These are phyloP conservation scores for Threskiornis aethiopicus DNA, from an alignment of 2,797 vertebrate genomes.

Conservation along the genomic window DNA sequence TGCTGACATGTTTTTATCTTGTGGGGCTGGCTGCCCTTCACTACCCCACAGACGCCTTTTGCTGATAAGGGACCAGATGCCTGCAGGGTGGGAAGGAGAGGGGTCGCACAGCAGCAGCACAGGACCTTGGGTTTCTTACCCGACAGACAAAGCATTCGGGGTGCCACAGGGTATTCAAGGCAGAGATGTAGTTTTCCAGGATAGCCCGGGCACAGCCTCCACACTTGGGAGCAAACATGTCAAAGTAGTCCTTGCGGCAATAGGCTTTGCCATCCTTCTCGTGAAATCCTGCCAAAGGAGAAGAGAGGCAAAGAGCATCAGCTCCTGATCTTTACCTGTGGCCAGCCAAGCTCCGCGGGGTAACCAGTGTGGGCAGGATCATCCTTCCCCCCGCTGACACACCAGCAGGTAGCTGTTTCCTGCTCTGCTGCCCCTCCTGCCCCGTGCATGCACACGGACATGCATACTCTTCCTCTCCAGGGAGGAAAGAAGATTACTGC, in stretches of 20 bases:
- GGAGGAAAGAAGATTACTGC: neutral
- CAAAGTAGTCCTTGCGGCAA: slow-evolving; percentile 98
- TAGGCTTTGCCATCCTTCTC: slow-evolving; percentile 98
- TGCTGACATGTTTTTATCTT: neutral
- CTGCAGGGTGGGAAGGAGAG: neutral
- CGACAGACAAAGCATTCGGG: slow-evolving; percentile 98
- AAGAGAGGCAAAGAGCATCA: neutral
- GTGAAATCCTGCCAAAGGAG: slow-evolving; percentile 86
- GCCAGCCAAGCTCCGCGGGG: neutral
- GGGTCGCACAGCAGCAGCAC: neutral
- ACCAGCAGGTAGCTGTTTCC: neutral
- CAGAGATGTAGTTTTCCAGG: slow-evolving; percentile 98
- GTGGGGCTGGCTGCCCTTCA: neutral
- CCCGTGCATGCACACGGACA: neutral
- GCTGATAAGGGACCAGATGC: neutral
- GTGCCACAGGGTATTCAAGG: slow-evolving; percentile 96
- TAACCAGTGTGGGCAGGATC: neutral
- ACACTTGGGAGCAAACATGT: slow-evolving; percentile 98
- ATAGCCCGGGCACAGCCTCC: slow-evolving; percentile 95
- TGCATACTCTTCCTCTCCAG: neutral
- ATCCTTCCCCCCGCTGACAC: neutral
- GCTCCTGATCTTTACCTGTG: neutral
- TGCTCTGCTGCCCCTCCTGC: neutral
- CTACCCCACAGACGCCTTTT: neutral
- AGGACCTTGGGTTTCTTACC: slow-evolving; percentile 76